Evolutionary conservation across 2,113 vertebrate species (phyloP), one percentile per base, ranked within the genome.

Genomic region (Emydura subglobosa): DNA sequence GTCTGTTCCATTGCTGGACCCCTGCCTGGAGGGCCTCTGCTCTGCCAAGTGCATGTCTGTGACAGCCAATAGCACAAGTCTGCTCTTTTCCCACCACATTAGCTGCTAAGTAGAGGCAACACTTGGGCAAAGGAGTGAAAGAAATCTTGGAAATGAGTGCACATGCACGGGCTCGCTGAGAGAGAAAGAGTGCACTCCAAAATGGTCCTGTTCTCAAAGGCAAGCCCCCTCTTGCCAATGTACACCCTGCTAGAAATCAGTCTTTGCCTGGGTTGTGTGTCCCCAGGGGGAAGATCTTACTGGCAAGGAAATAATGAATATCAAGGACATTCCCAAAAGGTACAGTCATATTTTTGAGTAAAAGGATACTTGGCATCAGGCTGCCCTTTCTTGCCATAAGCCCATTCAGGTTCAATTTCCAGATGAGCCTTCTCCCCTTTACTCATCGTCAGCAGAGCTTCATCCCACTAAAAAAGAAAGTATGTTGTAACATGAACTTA

Each of bases 281-380:
- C n/a, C 21, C 65, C 34, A 39, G 65, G 21, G 9, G 19, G 19
- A 39, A 21, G 19, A 39, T 39, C 65, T 39, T 72, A 22, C 65
- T 39, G n/a, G n/a, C 65, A 72, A 21, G 22, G 65, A 39, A 9
- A n/a, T 39, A 9, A n/a, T 17, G 17, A 31, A n/a, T 4, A 68
- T 10, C 19, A n/a, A 68, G 17, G 4, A n/a, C 4, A 8, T 72
- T 72, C n/a, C 6, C n/a, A 22, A 39, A 39, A 39, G n/a, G 16
- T 21, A 34, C 65, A 39, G 8, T 80, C 49, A 19, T 80, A 3
- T 0, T 81, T 1, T 85, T 68, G 2, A 12, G 47, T 0, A 13
- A 96, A 99, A 99, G 99, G 99, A 99, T 99, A 99, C 99, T 99
- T 99, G 31, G 99, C 98, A 1, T 99, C 99, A 0, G 99, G 99